phyloP scores from a whole-genome alignment of 1,140 invertebrate species.

The Branchinecta lindahli region DNA sequence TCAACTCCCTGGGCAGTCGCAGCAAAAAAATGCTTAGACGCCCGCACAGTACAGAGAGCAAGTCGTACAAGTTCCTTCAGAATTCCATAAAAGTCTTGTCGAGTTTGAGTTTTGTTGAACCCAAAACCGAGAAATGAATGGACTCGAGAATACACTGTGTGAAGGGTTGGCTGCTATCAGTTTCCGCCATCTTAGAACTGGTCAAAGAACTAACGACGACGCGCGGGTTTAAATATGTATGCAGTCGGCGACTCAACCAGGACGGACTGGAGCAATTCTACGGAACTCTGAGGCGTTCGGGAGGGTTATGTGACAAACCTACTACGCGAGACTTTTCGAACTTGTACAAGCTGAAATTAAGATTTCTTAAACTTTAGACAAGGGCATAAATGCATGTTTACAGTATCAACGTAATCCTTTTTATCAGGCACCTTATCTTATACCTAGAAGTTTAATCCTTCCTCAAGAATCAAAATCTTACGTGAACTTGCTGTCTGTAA shows the following conservation, averaged over 20 bases:
- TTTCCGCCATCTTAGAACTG: background rate
- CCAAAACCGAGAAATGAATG: background rate
- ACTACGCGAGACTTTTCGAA: background rate
- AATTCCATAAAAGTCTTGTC: background rate
- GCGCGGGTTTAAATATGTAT: background rate
- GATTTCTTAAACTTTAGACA: no score
- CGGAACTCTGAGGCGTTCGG: background rate
- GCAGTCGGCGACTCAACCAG: background rate
- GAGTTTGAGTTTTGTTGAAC: conserved; percentile 1
- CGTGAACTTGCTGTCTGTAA: conserved; percentile 4
- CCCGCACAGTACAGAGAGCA: background rate
- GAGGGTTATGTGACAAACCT: background rate
- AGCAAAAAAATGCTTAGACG: background rate
- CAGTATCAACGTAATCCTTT: no score
- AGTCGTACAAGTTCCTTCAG: background rate
- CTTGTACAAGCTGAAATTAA: no score
- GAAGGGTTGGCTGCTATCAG: background rate
- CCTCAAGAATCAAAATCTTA: no score
- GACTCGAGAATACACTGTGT: conserved; percentile 4
- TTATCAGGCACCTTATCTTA: no score
- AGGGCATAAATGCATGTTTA: no score
- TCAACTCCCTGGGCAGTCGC: background rate
- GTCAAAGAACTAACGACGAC: background rate
- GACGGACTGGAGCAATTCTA: background rate
- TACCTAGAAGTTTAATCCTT: no score